Evolutionary conservation across 2,888 invertebrate genomes (phyloP).

Genomic region (Leptopilina syphax): DNA sequence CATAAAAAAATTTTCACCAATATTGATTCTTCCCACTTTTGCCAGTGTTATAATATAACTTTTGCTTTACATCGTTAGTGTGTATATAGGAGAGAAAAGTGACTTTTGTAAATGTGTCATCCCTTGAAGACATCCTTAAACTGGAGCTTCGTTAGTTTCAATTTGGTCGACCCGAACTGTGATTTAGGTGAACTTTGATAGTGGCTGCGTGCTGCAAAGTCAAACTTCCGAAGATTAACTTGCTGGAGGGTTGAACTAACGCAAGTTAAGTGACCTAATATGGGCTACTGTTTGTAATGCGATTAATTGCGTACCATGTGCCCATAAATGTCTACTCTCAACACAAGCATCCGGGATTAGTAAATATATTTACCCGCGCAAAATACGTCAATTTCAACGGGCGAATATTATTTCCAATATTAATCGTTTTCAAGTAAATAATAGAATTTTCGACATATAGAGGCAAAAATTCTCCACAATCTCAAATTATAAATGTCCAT

Average conservation of each 20-base stretch:
- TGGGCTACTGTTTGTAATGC: slow-evolving; percentile 64
- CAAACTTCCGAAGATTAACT: slow-evolving; percentile 62
- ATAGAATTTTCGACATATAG: background rate
- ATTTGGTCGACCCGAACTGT: slow-evolving; percentile 46
- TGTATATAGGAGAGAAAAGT: background rate
- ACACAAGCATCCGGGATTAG: slow-evolving; percentile 27
- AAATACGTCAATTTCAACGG: slow-evolving; percentile 20
- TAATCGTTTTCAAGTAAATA: slow-evolving; percentile 16
- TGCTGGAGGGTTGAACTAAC: slow-evolving; percentile 62
- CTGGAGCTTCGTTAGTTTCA: slow-evolving; percentile 37
- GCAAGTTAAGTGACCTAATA: slow-evolving; percentile 67
- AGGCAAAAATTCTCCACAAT: too few species aligned
- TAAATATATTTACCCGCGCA: background rate
- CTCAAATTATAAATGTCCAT: too few species aligned
- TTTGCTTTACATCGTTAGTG: too few species aligned
- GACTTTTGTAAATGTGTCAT: slow-evolving; percentile 19
- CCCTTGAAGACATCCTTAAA: slow-evolving; percentile 19
- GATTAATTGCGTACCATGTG: slow-evolving; percentile 52
- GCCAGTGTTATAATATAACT: too few species aligned
- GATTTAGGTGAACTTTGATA: slow-evolving; percentile 51
- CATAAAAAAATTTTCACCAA: too few species aligned
- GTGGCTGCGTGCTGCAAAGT: slow-evolving; percentile 49
- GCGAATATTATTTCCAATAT: slow-evolving; percentile 9
- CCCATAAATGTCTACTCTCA: slow-evolving; percentile 15
- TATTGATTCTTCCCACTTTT: too few species aligned